Base-by-base conservation (phyloP, 2,888 invertebrate genomes). In the Antheraea assamensis region DNA sequence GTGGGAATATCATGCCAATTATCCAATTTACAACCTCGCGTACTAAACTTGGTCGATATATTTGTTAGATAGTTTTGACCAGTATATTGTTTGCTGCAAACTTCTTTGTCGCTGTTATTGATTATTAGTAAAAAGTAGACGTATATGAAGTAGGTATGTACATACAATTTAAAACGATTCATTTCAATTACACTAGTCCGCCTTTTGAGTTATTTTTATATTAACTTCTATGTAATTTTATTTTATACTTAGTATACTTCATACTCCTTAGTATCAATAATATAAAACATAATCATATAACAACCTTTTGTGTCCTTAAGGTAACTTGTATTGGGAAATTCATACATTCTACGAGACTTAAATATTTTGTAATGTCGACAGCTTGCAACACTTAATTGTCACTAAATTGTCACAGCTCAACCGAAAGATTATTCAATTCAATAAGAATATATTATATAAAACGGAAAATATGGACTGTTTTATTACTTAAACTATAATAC, bases 11-110 rank as follows among this genome's bases (percentile, higher is more conserved):
- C 78, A 76, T 77, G 80, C 78, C 87, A 86, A 89, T 92, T 92
- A 91, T 91, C 89, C 89, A 90, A 89, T 90, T 92, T 90, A 85
- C 85, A 85, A 85, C 81, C 80, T 79, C 74, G 76, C 77, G 76
- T 80, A 78, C 73, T 68, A 72, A 77, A 75, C 78, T 77, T 76
- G 77, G 15, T 77, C 80, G 79, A 81, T 82, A 82, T 85, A 84
- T 86, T 82, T 83, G 83, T 82, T 79, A 81, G 80, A 82, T 85
- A 82, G 79, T 85, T 84, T 83, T 80, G 83, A 85, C 83, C 83
- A 81, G 81, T 80, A 80, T 82, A 81, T 82, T 84, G 81, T 82
- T 80, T 76, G 77, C 27, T 74, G 73, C 35, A 74, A 68, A 35
- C 64, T 27, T 66, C 64, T 24, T 8, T 35, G 10, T n/a, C 31